Percentiles rank a stretch among this genome's conserved stretches.
phyloP scores from a whole-genome alignment of 2,888 invertebrate species.

The Drosophila rellima region DNA sequence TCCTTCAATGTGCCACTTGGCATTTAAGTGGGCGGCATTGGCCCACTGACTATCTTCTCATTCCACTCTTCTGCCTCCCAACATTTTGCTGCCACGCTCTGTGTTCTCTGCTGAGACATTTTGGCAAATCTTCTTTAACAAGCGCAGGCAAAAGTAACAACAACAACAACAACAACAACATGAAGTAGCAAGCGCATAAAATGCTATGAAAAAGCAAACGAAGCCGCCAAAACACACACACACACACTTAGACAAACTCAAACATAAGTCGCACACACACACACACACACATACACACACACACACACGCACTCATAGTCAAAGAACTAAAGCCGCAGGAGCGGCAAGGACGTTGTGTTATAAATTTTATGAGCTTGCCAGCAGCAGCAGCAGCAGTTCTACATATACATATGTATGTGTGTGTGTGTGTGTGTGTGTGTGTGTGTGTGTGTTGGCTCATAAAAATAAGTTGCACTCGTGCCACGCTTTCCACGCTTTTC shows the following conservation, averaged over 20 bases:
- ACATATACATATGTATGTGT: slow-evolving; percentile 31
- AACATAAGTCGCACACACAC: slow-evolving; percentile 45
- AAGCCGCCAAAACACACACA: slow-evolving; percentile 54
- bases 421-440: slow-evolving; percentile 39
- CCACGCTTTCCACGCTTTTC: slow-evolving; percentile 69
- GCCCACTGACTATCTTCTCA: not conserved
- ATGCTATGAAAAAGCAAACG: slow-evolving; percentile 81
- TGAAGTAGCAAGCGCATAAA: slow-evolving; percentile 65
- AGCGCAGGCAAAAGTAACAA: slow-evolving; percentile 54
- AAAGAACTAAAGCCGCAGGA: slow-evolving; percentile 68
- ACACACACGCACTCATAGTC: slow-evolving; percentile 25
- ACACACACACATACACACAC: slow-evolving; percentile 28
- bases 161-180: slow-evolving; percentile 60
- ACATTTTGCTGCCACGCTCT: not conserved
- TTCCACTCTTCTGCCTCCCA: no score
- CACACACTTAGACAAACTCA: slow-evolving; percentile 34
- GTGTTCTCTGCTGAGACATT: slow-evolving; percentile 60
- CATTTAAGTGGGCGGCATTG: slow-evolving; percentile 77
- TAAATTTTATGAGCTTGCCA: slow-evolving; percentile 83
- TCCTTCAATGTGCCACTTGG: slow-evolving; percentile 74
- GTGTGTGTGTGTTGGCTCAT: slow-evolving; percentile 68
- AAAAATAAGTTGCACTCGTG: slow-evolving; percentile 82
- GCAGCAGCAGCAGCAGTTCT: slow-evolving; percentile 53
- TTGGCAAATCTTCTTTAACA: slow-evolving; percentile 81
- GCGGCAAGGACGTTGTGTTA: slow-evolving; percentile 83